Conservation (phyloP, 2,888 invertebrate species). For the Psylliodes chrysocephalus region DNA sequence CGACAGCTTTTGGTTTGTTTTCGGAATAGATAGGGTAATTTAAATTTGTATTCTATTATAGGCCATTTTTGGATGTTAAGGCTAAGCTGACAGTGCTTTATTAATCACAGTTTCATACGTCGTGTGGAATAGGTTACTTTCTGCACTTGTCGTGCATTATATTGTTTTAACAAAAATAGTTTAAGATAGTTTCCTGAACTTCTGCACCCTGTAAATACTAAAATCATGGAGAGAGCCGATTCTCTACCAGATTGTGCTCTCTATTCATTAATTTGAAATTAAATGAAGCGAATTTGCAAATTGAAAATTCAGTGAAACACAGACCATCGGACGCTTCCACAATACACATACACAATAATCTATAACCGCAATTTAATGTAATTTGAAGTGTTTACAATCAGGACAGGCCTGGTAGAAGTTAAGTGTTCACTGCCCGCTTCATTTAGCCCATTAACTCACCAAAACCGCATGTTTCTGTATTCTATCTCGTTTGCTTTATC, state of each 20-base stretch:
- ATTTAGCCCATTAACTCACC: constrained; percentile 49
- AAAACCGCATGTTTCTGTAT: constrained; percentile 10
- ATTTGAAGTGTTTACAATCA: constrained; percentile 45
- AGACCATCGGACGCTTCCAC: not conserved
- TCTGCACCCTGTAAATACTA: not conserved
- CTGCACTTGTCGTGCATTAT: too few relatives aligned
- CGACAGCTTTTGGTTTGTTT: too few relatives aligned
- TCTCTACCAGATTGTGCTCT: constrained; percentile 7
- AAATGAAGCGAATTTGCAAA: constrained; percentile 8
- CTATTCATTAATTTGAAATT: constrained; percentile 3
- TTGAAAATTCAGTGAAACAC: constrained; percentile 6
- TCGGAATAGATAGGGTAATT: too few relatives aligned
- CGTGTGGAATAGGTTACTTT: too few relatives aligned
- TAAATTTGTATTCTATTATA: too few relatives aligned
- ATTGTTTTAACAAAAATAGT: too few relatives aligned
- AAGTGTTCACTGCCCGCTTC: constrained; percentile 49
- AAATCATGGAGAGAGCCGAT: not conserved
- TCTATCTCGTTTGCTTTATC: too few relatives aligned
- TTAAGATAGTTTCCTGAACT: too few relatives aligned
- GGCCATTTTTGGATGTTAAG: too few relatives aligned
- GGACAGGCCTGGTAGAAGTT: constrained; percentile 38
- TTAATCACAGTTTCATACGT: too few relatives aligned
- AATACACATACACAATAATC: constrained; percentile 11
- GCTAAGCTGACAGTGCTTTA: too few relatives aligned
- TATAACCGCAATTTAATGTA: constrained; percentile 36